Evolutionary conservation across 2,888 invertebrate species (phyloP).

Genomic region (Athripsodes cinereus): DNA sequence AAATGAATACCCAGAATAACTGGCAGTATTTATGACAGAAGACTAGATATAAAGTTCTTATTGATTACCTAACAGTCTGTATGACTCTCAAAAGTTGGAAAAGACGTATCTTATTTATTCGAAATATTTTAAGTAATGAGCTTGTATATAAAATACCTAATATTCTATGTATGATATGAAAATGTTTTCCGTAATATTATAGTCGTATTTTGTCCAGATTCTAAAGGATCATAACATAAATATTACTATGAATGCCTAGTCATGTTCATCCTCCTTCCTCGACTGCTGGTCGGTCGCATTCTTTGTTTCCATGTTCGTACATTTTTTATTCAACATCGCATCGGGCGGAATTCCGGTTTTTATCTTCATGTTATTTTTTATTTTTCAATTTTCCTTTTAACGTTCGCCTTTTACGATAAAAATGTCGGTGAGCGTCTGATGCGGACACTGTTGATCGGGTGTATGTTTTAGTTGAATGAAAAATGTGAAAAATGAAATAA

Average conservation of each 20-base stretch:
- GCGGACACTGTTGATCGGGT: not conserved
- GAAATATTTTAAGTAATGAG: no score
- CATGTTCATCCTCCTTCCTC: not conserved
- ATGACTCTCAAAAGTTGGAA: no score
- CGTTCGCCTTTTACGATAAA: conserved; percentile 14
- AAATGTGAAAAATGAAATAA: conserved; percentile 6
- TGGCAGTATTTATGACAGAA: no score
- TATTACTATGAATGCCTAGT: no score
- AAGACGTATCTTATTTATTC: no score
- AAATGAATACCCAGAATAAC: no score
- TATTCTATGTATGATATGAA: no score
- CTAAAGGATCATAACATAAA: not conserved
- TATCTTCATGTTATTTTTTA: conserved; percentile 5
- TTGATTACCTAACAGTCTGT: no score
- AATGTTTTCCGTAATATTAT: not conserved
- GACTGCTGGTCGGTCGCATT: not conserved
- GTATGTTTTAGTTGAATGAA: not conserved
- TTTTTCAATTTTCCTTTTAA: not conserved
- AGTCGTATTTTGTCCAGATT: not conserved
- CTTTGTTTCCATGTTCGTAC: not conserved
- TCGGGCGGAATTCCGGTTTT: conserved; percentile 17
- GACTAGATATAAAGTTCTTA: no score
- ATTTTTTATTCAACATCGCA: conserved; percentile 3
- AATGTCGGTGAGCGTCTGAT: conserved; percentile 17
- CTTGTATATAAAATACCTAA: not conserved